Conservation (phyloP, 2,113 vertebrate species). For the Nibea albiflora region DNA sequence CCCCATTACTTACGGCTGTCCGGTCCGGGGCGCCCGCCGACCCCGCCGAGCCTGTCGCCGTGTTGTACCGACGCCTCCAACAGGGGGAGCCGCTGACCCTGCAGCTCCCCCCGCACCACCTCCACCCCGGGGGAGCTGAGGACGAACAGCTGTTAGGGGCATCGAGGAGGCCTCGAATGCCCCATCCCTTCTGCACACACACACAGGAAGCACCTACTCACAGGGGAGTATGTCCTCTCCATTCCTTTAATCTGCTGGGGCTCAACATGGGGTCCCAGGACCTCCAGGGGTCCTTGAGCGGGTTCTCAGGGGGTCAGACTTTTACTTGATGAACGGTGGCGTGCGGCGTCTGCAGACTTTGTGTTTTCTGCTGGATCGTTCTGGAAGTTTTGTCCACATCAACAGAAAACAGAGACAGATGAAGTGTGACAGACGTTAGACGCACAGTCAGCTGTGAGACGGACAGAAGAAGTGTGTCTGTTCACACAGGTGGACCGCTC, state of each 20-base stretch:
- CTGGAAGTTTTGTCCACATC: not conserved
- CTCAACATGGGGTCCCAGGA: conserved; percentile 33
- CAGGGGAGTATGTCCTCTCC: conserved; percentile 29
- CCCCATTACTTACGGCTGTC: conserved; percentile 83
- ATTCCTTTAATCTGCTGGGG: conserved; percentile 6
- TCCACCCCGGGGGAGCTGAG: conserved; percentile 28
- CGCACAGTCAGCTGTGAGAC: too few relatives aligned
- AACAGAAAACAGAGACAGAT: not conserved
- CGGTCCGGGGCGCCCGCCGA: conserved; percentile 58
- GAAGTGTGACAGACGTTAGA: too few relatives aligned
- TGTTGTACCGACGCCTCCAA: conserved; percentile 67
- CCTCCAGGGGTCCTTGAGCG: conserved; percentile 39
- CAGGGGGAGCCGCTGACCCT: conserved; percentile 73
- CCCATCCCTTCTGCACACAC: not conserved
- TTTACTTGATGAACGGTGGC: not conserved
- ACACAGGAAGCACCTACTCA: conserved; percentile 19
- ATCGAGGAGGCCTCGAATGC: conserved; percentile 17
- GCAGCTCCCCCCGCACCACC: not conserved
- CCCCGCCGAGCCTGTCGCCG: conserved; percentile 65
- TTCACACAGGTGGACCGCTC: too few relatives aligned
- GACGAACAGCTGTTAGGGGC: conserved; percentile 78
- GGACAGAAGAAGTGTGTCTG: too few relatives aligned
- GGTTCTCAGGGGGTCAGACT: not conserved
- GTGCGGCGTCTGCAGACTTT: not conserved
- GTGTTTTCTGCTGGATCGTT: not conserved